Evolutionary conservation across 2,797 vertebrate genomes (phyloP), one percentile per base, ranked within the genome.

Genomic region (Micromesistius poutassou): DNA sequence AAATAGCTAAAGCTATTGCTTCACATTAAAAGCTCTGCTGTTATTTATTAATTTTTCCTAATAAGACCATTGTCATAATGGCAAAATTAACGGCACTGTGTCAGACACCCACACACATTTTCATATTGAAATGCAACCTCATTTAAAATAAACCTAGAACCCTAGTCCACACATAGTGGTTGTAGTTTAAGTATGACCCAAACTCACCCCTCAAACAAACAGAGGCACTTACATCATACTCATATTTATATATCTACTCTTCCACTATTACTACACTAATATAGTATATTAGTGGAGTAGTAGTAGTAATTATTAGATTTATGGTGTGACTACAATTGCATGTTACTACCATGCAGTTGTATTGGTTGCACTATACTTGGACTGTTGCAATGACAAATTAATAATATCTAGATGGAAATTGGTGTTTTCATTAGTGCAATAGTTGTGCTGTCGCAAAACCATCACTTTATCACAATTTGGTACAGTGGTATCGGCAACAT

Each of bases 1-100:
- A n/a, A n/a, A n/a, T n/a, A n/a, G n/a, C n/a, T n/a, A n/a, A n/a
- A n/a, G 76, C 75, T 73, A 73, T 62, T 74, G 70, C 30, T 68
- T n/a, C 74, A 79, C 71, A 85, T 84, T 86, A 81, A 46, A 82
- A 74, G 80, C 66, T 1, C 25, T 78, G 82, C 80, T 31, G 83
- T 86, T 87, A 30, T 70, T 66, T n/a, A n/a, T n/a, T 1, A 5
- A 8, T n/a, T 7, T 66, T 10, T 71, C 73, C 42, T 33, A 70
- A 46, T 81, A 66, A 62, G 75, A 50, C 75, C 35, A 14, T 46
- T 77, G 42, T 81, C 76, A 77, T 86, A 7, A 22, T 66, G 22
- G n/a, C 22, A 25, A n/a, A 28, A 66, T 9, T 0, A 16, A 42
- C 36, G 9, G 36, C 36, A 42, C 12, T 13, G 40, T 12, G 40